Conservation (phyloP, 1,140 invertebrate species). For the Drosophila santomea region DNA sequence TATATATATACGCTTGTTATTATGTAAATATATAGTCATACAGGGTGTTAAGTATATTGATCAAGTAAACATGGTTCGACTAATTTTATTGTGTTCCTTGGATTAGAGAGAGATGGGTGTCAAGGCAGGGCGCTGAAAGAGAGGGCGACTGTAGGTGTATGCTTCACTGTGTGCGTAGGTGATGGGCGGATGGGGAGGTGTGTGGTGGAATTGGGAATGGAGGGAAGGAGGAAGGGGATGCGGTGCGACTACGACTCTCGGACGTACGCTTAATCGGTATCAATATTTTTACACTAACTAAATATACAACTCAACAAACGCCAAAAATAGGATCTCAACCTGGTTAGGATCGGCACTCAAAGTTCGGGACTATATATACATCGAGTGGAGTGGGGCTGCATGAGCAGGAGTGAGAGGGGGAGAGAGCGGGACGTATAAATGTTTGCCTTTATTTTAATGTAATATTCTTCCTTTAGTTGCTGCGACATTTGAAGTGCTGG, state of each 20-base stretch:
- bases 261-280: constrained; percentile 14
- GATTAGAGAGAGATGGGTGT: constrained; percentile 6
- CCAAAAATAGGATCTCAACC: background rate
- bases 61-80: constrained; percentile 41
- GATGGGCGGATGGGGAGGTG: background rate
- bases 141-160: background rate
- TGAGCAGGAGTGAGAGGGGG: background rate
- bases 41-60: constrained; percentile 42
- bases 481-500: constrained; percentile 27
- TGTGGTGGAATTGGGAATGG: no score
- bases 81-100: constrained; percentile 18
- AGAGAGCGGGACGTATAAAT: constrained; percentile 1
- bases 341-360: constrained; percentile 12
- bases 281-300: constrained; percentile 43
- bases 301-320: constrained; percentile 32
- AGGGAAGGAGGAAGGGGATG: background rate
- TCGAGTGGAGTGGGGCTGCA: constrained; percentile 4
- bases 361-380: constrained; percentile 35
- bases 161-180: background rate
- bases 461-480: constrained; percentile 4
- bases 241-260: background rate
- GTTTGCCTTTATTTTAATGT: background rate
- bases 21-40: constrained; percentile 33
- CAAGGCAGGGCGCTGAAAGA: background rate
- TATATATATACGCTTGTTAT: constrained; percentile 22